These are phyloP conservation scores for Eubasilissa splendida DNA, from an alignment of 2,888 invertebrate genomes.

Conservation along the genomic window DNA sequence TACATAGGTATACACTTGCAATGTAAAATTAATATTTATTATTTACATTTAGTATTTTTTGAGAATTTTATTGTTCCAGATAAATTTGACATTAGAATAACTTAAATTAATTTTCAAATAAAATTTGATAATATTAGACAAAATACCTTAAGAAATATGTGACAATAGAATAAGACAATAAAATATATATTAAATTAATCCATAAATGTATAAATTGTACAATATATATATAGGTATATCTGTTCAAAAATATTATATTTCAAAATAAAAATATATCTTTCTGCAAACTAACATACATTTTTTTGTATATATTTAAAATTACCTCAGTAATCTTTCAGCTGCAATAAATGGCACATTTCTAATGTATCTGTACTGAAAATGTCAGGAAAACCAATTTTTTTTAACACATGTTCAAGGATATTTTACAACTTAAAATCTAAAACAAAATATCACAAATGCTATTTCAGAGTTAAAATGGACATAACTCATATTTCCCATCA, in stretches of 20 bases:
- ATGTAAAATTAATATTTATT: too few species aligned
- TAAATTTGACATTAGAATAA: background rate
- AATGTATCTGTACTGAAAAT: too few species aligned
- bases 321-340: too few species aligned
- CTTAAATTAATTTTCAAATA: conserved; percentile 6
- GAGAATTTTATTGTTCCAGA: background rate
- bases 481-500: too few species aligned
- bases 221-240: conserved; percentile 1
- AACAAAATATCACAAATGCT: too few species aligned
- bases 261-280: conserved; percentile 7
- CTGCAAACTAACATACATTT: background rate
- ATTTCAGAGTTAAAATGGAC: too few species aligned
- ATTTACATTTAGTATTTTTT: too few species aligned
- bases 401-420: too few species aligned
- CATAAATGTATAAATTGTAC: conserved; percentile 6
- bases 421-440: too few species aligned
- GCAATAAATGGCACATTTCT: too few species aligned
- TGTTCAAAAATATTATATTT: conserved; percentile 32
- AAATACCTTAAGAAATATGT: conserved; percentile 8
- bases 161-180: conserved; percentile 33
- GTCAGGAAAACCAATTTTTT: too few species aligned
- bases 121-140: background rate
- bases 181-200: conserved; percentile 17
- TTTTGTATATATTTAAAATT: background rate
- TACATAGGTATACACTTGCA: too few species aligned